phyloP scores from a whole-genome alignment of 1,140 invertebrate species.

The Zaprionus tsacasi region DNA sequence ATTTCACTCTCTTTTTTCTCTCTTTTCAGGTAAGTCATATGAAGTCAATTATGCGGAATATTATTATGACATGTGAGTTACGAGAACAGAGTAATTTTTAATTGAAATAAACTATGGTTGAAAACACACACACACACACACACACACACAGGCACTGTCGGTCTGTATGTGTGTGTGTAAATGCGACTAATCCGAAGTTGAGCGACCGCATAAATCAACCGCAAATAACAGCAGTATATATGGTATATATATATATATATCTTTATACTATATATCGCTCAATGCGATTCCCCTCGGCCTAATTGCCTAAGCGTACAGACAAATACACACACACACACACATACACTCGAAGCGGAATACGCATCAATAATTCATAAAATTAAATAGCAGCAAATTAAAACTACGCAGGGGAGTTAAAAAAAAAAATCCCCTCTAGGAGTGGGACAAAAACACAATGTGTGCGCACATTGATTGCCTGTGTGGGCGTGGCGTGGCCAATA shows the following conservation, averaged over 20 bases:
- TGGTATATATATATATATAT: neutral
- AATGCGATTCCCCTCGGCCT: slow-evolving; percentile 51
- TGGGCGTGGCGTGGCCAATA: neutral
- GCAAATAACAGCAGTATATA: slow-evolving; percentile 49
- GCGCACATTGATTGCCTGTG: slow-evolving; percentile 48
- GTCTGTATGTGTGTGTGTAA: slow-evolving; percentile 51
- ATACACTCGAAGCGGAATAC: slow-evolving; percentile 31
- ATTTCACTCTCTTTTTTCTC: slow-evolving; percentile 39
- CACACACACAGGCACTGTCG: neutral
- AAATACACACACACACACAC: slow-evolving; percentile 15
- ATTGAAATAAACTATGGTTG: slow-evolving; percentile 72
- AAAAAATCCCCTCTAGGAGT: neutral
- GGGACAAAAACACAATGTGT: neutral
- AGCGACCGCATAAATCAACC: slow-evolving; percentile 80
- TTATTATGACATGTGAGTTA: slow-evolving; percentile 27
- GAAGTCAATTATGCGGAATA: slow-evolving; percentile 49
- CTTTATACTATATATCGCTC: slow-evolving; percentile 36
- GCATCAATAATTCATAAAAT: slow-evolving; percentile 79
- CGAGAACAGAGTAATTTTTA: slow-evolving; percentile 46
- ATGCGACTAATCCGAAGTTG: slow-evolving; percentile 73
- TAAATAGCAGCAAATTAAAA: slow-evolving; percentile 69
- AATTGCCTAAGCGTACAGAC: slow-evolving; percentile 50
- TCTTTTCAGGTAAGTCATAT: slow-evolving; percentile 67
- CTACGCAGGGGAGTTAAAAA: neutral
- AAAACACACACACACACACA: slow-evolving; percentile 24